These are phyloP conservation scores for Charanyca ferruginea DNA, from an alignment of 2,888 invertebrate species.

Conservation along the genomic window DNA sequence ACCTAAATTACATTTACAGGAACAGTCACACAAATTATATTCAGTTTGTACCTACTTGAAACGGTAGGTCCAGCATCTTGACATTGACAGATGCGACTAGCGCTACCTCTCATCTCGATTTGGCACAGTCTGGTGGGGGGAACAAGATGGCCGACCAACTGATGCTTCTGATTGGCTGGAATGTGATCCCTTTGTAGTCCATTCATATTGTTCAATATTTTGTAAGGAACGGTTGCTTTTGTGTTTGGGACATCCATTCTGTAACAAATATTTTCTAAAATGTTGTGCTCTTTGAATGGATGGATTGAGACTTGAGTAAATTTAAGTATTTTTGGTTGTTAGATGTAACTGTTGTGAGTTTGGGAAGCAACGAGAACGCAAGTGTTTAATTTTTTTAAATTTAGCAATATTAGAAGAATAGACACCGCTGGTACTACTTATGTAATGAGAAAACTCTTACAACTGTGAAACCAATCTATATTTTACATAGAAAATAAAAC, in stretches of 20 bases:
- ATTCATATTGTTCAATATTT: slow-evolving; percentile 58
- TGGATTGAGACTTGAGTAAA: not conserved
- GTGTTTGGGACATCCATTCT: slow-evolving; percentile 2
- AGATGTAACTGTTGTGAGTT: not conserved
- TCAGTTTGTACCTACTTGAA: slow-evolving; percentile 19
- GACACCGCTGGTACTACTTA: not conserved
- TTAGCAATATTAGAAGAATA: not conserved
- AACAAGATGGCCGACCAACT: slow-evolving; percentile 78
- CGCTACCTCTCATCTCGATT: slow-evolving; percentile 60
- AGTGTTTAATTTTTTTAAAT: not conserved
- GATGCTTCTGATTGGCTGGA: slow-evolving; percentile 70
- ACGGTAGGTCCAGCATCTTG: slow-evolving; percentile 63
- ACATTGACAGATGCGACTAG: slow-evolving; percentile 76
- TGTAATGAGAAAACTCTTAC: not conserved
- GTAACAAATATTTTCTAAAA: not conserved
- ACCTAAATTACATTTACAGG: slow-evolving; percentile 1
- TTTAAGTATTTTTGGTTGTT: not conserved
- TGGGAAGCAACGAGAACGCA: not conserved
- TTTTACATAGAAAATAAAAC: not conserved
- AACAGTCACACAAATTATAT: slow-evolving; percentile 10
- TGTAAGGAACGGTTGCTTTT: slow-evolving; percentile 52
- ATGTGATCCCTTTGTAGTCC: slow-evolving; percentile 43
- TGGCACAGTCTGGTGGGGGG: slow-evolving; percentile 71
- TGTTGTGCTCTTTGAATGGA: slow-evolving; percentile 13
- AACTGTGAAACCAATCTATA: not conserved